Conservation (phyloP, 2,888 invertebrate genomes). For the Taenaris catops region DNA sequence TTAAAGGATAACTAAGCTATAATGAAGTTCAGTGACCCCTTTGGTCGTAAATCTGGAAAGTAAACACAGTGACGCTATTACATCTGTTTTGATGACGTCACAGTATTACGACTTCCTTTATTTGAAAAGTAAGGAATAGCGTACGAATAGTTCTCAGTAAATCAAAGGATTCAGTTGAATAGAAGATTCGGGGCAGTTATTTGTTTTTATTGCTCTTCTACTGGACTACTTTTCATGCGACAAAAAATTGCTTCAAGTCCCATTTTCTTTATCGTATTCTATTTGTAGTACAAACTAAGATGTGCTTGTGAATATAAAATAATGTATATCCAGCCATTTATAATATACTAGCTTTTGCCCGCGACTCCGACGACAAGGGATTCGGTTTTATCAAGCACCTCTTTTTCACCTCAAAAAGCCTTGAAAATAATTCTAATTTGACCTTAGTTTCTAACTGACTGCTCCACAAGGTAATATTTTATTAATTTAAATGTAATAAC, state of each 20-base stretch:
- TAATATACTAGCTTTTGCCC: too few relatives aligned
- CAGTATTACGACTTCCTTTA: constrained; percentile 23
- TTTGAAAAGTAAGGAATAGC: constrained; percentile 18
- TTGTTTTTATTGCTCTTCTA: constrained; percentile 13
- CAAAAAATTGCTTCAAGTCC: constrained; percentile 1
- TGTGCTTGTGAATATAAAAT: too few relatives aligned
- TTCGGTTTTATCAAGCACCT: too few relatives aligned
- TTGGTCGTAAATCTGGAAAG: constrained; percentile 23
- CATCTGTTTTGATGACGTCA: constrained; percentile 24
- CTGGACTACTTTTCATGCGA: constrained; percentile 2
- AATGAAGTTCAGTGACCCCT: constrained; percentile 24
- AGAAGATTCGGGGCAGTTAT: constrained; percentile 6
- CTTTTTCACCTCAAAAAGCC: too few relatives aligned
- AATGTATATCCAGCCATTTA: too few relatives aligned
- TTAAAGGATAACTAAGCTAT: constrained; percentile 23
- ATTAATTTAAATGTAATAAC: too few relatives aligned
- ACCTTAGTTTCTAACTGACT: too few relatives aligned
- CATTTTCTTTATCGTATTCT: not conserved
- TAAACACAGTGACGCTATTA: constrained; percentile 23
- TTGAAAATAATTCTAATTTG: too few relatives aligned
- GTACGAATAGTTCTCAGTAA: constrained; percentile 13
- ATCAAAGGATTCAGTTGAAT: constrained; percentile 11
- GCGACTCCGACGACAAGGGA: too few relatives aligned
- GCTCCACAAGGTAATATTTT: too few relatives aligned
- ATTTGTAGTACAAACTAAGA: too few relatives aligned